phyloP scores from a whole-genome alignment of 2,113 vertebrate species.

The Hylia prasina region DNA sequence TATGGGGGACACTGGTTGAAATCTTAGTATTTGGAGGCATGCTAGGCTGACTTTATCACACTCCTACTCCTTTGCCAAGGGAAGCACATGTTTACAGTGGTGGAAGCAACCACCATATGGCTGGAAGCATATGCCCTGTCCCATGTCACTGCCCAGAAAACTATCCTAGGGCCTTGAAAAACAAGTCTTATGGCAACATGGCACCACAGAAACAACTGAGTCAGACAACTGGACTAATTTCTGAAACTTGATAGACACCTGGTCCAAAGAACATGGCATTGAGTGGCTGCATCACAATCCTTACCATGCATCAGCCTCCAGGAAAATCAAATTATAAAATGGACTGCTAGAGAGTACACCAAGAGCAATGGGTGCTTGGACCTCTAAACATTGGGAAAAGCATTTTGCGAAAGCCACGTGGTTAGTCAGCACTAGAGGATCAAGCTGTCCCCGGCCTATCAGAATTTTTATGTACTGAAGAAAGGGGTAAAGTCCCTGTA shows the following conservation, averaged over 20 bases:
- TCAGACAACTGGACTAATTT: background rate
- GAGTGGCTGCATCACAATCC: background rate
- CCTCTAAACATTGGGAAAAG: background rate
- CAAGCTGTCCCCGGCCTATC: background rate
- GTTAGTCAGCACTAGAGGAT: background rate
- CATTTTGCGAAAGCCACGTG: background rate
- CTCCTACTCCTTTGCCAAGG: background rate
- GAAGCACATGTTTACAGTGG: background rate
- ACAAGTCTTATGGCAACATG: background rate
- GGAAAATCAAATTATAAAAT: background rate
- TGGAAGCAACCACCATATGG: background rate
- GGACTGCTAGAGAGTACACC: background rate
- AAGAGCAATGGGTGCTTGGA: background rate
- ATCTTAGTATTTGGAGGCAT: accelerated
- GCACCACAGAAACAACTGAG: background rate
- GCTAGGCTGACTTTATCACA: background rate
- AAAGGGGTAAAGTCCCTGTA: background rate
- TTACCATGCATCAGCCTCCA: background rate
- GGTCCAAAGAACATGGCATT: background rate
- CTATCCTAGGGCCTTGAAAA: background rate
- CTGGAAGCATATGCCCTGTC: background rate
- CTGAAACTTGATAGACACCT: background rate
- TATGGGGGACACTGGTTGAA: background rate
- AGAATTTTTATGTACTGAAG: background rate
- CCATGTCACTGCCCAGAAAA: background rate